phyloP scores from a whole-genome alignment of 2,888 invertebrate genomes.

The Netelia fuscicornis region DNA sequence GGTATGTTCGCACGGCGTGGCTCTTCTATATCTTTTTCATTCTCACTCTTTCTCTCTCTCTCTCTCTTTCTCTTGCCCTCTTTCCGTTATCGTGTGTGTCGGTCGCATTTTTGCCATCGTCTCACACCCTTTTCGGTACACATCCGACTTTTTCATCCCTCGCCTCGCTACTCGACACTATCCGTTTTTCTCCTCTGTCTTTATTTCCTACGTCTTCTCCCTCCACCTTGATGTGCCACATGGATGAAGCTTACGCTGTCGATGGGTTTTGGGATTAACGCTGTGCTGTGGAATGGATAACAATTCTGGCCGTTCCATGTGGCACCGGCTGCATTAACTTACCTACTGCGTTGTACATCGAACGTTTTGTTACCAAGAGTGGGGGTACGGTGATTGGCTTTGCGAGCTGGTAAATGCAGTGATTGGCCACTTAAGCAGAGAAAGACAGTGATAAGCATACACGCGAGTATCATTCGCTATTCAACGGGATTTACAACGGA shows the following conservation, averaged over 20 bases:
- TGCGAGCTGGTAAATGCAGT: not conserved
- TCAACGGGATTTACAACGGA: no score
- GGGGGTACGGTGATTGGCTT: constrained; percentile 15
- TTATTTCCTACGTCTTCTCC: constrained; percentile 24
- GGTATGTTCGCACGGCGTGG: constrained; percentile 34
- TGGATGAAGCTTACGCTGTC: constrained; percentile 55
- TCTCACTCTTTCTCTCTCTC: constrained; percentile 20
- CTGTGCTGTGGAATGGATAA: constrained; percentile 40
- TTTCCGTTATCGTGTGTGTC: constrained; percentile 7
- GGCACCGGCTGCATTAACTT: not conserved
- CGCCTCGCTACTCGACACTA: not conserved
- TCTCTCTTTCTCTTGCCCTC: constrained; percentile 8
- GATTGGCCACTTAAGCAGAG: constrained; percentile 10
- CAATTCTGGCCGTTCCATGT: constrained; percentile 22
- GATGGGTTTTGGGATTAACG: constrained; percentile 57
- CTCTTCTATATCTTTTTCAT: not conserved
- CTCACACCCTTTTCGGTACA: constrained; percentile 24
- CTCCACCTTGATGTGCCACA: constrained; percentile 20
- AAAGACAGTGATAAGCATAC: not conserved
- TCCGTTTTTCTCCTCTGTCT: constrained; percentile 6
- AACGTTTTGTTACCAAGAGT: constrained; percentile 24
- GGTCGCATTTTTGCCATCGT: constrained; percentile 37
- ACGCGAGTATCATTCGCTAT: no score
- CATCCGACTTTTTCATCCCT: constrained; percentile 2
- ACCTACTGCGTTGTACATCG: not conserved